Conservation (phyloP, 2,113 vertebrate species). For the Mobula birostris region DNA sequence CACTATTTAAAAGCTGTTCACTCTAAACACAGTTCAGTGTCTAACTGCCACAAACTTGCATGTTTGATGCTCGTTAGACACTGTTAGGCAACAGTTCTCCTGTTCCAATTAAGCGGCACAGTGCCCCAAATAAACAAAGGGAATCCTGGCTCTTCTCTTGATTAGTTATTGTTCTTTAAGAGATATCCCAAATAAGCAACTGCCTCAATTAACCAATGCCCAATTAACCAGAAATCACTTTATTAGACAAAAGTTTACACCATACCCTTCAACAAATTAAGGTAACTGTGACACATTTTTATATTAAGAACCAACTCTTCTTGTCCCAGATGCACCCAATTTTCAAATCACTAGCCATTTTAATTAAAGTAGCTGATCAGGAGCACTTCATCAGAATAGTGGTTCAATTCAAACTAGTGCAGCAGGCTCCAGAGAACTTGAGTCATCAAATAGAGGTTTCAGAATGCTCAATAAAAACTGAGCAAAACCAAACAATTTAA, state of each 20-base stretch:
- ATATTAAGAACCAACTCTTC: conserved; percentile 10
- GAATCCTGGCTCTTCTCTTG: too few species aligned
- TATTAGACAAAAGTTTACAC: neutral
- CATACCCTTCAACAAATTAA: neutral
- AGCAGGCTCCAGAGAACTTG: neutral
- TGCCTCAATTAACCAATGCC: too few species aligned
- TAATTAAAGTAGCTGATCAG: conserved; percentile 9
- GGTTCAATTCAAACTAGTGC: neutral
- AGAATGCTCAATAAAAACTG: neutral
- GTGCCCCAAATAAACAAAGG: too few species aligned
- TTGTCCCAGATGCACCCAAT: neutral
- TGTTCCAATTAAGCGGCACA: too few species aligned
- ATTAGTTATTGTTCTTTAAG: too few species aligned
- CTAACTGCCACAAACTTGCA: too few species aligned
- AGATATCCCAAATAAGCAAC: too few species aligned
- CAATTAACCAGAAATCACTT: too few species aligned
- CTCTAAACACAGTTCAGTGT: too few species aligned
- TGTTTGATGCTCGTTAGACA: too few species aligned
- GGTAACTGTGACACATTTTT: neutral
- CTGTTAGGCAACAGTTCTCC: too few species aligned
- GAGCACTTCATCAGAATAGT: conserved; percentile 2
- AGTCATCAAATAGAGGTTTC: neutral
- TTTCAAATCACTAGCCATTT: conserved; percentile 2
- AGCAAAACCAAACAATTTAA: neutral
- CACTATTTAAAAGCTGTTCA: too few species aligned